Base-by-base conservation (phyloP, 2,888 invertebrate species). In the Endotricha flammealis region DNA sequence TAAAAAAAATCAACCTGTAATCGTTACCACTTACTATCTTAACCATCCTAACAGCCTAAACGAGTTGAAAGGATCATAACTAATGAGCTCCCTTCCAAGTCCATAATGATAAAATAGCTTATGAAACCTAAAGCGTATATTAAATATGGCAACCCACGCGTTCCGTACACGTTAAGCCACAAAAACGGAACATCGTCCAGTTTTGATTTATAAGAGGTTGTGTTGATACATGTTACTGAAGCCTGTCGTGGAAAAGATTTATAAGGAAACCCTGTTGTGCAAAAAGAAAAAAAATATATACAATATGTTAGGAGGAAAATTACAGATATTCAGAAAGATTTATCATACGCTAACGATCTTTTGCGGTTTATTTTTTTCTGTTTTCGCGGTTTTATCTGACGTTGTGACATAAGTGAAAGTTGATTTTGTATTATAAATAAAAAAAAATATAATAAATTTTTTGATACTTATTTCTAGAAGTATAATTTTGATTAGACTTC, bases 161-260 rank as follows among this genome's bases (percentile, higher is more conserved):
- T 3, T 31, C 12, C 11, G 12, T 39, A 42, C 38, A 52, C 46
- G 39, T 39, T 44, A 56, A 54, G 55, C 57, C 55, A 48, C 59
- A 59, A 59, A 62, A 65, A 61, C 47, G 45, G 44, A 35, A 40
- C 41, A 46, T 46, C 41, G 36, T 40, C 36, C 48, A 41, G 51
- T 50, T 60, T 64, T 71, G 72, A 73, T 73, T 71, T 70, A 73
- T 71, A 59, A 48, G 44, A 43, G 45, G 43, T 48, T 55, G 55
- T 53, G 42, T 42, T 57, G 65, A 66, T 62, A 64, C 58, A 61
- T 55, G 48, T 46, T 47, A 55, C 48, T 54, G 59, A 54, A 59
- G 47, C 48, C 57, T 62, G 64, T 63, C 61, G 46, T 37, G 48
- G 29, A 29, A 16, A 48, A 65, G 69, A 74, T 74, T 74, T 73